These are phyloP conservation scores for Macropodus opercularis DNA, from an alignment of 2,797 vertebrate species.

Conservation along the genomic window DNA sequence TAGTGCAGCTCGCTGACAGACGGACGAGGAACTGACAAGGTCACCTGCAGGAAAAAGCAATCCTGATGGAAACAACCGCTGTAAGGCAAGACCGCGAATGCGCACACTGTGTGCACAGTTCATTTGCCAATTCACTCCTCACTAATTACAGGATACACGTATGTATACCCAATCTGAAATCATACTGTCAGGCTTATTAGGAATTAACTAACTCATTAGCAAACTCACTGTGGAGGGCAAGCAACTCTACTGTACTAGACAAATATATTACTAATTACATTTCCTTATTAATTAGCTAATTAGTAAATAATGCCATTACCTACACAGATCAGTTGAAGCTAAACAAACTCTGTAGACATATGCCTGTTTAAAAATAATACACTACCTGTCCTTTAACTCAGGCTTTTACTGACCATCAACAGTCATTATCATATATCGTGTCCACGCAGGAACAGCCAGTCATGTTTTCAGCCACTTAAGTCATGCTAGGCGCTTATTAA, in stretches of 20 bases:
- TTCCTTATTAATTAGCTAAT: not conserved
- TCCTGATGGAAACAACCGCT: constrained; percentile 78
- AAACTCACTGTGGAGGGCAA: not conserved
- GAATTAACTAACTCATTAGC: not conserved
- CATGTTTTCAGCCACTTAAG: not conserved
- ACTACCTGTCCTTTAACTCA: not conserved
- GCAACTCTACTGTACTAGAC: too few species aligned
- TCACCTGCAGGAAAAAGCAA: constrained; percentile 80
- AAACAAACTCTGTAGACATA: not conserved
- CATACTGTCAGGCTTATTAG: not conserved
- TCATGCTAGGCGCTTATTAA: not conserved
- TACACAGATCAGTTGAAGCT: too few species aligned
- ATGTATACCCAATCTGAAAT: not conserved
- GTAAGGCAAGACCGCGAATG: constrained; percentile 26
- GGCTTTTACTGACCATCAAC: not conserved
- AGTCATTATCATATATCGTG: not conserved
- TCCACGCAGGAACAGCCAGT: not conserved
- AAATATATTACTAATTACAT: not conserved
- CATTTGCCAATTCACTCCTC: constrained; percentile 10
- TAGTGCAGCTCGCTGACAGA: constrained; percentile 84
- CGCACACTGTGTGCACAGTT: not conserved
- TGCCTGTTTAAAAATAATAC: not conserved
- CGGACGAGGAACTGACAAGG: constrained; percentile 84
- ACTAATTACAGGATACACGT: not conserved
- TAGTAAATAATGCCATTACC: not conserved